These are phyloP conservation scores for Rhyzopertha dominica DNA, from an alignment of 1,140 invertebrate genomes.

Conservation along the genomic window DNA sequence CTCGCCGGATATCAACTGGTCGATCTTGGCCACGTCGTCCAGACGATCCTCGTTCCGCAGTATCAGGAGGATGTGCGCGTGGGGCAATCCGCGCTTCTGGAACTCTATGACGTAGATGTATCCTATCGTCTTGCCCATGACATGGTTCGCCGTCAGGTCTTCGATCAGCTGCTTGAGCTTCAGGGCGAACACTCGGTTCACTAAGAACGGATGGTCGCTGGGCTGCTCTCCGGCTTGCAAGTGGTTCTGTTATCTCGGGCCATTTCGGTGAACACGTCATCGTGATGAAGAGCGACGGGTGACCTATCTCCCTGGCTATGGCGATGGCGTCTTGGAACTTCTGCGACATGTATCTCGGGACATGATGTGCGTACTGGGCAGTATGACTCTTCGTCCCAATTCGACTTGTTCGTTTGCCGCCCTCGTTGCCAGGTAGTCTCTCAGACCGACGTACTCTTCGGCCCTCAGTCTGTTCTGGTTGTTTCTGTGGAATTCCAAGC, in stretches of 20 bases:
- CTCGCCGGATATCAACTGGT: slow-evolving; percentile 51
- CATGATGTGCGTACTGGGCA: slow-evolving; percentile 40
- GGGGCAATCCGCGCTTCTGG: slow-evolving; percentile 46
- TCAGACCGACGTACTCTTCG: slow-evolving; percentile 41
- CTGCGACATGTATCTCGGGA: slow-evolving; percentile 46
- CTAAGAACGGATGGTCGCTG: slow-evolving; percentile 47
- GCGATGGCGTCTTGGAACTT: slow-evolving; percentile 46
- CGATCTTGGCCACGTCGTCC: slow-evolving; percentile 46
- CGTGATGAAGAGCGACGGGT: slow-evolving; percentile 47
- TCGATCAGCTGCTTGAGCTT: slow-evolving; percentile 34
- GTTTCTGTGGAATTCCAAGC: slow-evolving; percentile 35
- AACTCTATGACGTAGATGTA: too few relatives aligned
- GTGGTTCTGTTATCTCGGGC: slow-evolving; percentile 39
- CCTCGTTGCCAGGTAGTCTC: slow-evolving; percentile 27
- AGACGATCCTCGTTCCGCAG: slow-evolving; percentile 41
- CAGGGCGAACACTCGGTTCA: slow-evolving; percentile 40
- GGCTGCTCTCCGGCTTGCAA: slow-evolving; percentile 37
- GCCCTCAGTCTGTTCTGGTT: slow-evolving; percentile 41
- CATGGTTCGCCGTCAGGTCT: slow-evolving; percentile 27
- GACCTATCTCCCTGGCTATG: slow-evolving; percentile 42
- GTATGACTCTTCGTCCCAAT: slow-evolving; percentile 33
- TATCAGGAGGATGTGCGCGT: slow-evolving; percentile 50
- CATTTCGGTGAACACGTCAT: slow-evolving; percentile 51
- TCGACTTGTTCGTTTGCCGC: slow-evolving; percentile 13
- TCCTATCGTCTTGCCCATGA: too few relatives aligned